Percentiles rank a stretch among this genome's conserved stretches.
These are phyloP conservation scores for Mirounga angustirostris DNA, from an alignment of 2,113 vertebrate genomes.

Conservation along the genomic window DNA sequence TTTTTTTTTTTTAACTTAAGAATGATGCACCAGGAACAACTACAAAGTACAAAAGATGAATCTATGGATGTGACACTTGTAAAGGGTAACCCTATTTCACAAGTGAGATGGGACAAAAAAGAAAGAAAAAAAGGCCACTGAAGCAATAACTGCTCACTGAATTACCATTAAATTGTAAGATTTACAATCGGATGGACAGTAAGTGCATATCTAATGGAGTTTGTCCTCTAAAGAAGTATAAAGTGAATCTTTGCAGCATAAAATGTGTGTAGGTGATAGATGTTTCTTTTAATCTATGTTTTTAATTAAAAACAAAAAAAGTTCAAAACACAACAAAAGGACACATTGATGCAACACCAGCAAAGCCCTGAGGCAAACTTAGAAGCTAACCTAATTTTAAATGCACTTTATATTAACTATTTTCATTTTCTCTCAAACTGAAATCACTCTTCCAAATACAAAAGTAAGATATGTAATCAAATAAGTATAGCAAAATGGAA, in stretches of 20 bases:
- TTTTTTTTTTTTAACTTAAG: slow-evolving; percentile 87
- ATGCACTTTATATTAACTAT: slow-evolving; percentile 67
- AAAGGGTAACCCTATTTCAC: slow-evolving; percentile 93
- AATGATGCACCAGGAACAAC: slow-evolving; percentile 88
- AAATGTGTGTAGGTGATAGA: slow-evolving; percentile 83
- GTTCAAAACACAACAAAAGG: slow-evolving; percentile 66
- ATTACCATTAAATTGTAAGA: slow-evolving; percentile 93
- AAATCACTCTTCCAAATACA: slow-evolving; percentile 75
- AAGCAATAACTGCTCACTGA: slow-evolving; percentile 92
- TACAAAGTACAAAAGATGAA: slow-evolving; percentile 90
- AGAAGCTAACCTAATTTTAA: slow-evolving; percentile 75
- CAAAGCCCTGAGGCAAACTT: slow-evolving; percentile 68
- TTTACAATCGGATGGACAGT: slow-evolving; percentile 91
- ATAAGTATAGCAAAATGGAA: slow-evolving; percentile 62
- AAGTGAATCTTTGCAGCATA: slow-evolving; percentile 87
- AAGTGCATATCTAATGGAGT: slow-evolving; percentile 93
- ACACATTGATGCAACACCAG: slow-evolving; percentile 74
- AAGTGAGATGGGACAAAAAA: slow-evolving; percentile 90
- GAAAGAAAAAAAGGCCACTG: slow-evolving; percentile 90
- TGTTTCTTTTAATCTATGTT: slow-evolving; percentile 78
- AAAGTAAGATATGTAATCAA: slow-evolving; percentile 73
- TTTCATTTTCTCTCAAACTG: slow-evolving; percentile 75
- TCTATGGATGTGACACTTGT: slow-evolving; percentile 90
- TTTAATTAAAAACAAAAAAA: slow-evolving; percentile 79
- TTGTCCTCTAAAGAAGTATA: slow-evolving; percentile 91